phyloP scores from a whole-genome alignment of 2,113 vertebrate species.

The Phycodurus eques region DNA sequence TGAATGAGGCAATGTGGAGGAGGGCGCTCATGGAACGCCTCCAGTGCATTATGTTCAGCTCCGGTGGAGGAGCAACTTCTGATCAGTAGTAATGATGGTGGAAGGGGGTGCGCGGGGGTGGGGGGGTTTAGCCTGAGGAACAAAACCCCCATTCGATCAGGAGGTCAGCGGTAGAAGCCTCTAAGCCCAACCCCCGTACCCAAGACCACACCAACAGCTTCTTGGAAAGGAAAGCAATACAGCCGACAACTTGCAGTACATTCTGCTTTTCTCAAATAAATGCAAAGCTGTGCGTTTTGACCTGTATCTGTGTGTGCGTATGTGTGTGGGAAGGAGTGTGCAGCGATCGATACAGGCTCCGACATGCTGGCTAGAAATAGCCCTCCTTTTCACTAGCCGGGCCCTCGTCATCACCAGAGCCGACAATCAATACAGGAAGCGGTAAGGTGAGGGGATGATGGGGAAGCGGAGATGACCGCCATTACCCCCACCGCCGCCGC shows the following conservation, averaged over 20 bases:
- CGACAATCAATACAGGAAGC: slow-evolving; percentile 72
- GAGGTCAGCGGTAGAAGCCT: slow-evolving; percentile 54
- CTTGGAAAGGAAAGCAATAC: slow-evolving; percentile 9
- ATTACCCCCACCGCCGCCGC: slow-evolving; percentile 24
- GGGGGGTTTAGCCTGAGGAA: slow-evolving; percentile 19
- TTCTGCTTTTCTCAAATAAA: not conserved
- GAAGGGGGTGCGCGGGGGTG: slow-evolving; percentile 30
- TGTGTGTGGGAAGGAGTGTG: slow-evolving; percentile 49
- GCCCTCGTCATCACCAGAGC: slow-evolving; percentile 57
- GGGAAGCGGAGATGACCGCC: slow-evolving; percentile 45
- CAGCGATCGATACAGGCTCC: slow-evolving; percentile 52
- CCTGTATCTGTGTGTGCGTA: slow-evolving; percentile 6
- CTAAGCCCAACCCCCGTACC: slow-evolving; percentile 27
- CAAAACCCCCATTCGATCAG: slow-evolving; percentile 58
- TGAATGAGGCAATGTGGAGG: slow-evolving; percentile 32
- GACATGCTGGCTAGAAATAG: slow-evolving; percentile 71
- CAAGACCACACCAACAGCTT: slow-evolving; percentile 41
- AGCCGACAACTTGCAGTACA: slow-evolving; percentile 5
- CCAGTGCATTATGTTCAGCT: slow-evolving; percentile 66
- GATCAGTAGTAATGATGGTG: slow-evolving; percentile 36
- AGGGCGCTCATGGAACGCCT: slow-evolving; percentile 59
- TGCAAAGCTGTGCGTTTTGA: not conserved
- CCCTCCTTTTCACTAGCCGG: slow-evolving; percentile 62
- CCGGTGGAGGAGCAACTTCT: slow-evolving; percentile 62
- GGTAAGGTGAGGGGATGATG: slow-evolving; percentile 56